Percentiles rank a stretch among this genome's conserved stretches.
Evolutionary conservation across 2,888 invertebrate genomes (phyloP).

Genomic region (Gastrophysa polygoni): DNA sequence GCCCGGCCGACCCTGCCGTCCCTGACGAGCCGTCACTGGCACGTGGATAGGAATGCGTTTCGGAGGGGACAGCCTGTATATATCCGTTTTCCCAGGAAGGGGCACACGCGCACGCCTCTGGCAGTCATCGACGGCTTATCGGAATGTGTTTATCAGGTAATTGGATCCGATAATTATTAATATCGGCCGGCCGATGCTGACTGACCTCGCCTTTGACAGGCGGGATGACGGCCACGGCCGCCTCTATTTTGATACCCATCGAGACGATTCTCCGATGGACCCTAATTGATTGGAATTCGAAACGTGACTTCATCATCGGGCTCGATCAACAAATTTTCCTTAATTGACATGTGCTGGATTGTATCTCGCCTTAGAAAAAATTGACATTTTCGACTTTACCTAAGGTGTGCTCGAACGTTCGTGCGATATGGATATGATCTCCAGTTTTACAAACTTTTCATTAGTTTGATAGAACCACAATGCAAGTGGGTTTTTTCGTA

Average conservation of each 20-base stretch:
- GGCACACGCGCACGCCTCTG: background rate
- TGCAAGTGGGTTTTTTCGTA: too few relatives aligned
- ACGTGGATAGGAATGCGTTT: too few relatives aligned
- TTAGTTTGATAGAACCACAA: too few relatives aligned
- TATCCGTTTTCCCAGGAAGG: too few relatives aligned
- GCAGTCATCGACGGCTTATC: slow-evolving; percentile 36
- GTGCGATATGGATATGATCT: too few relatives aligned
- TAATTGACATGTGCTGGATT: background rate
- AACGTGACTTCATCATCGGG: background rate
- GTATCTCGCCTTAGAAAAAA: too few relatives aligned
- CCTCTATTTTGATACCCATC: slow-evolving; percentile 33
- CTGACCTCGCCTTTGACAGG: slow-evolving; percentile 36
- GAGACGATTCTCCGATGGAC: background rate
- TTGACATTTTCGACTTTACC: too few relatives aligned
- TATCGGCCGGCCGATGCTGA: slow-evolving; percentile 31
- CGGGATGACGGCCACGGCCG: slow-evolving; percentile 29
- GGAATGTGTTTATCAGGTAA: slow-evolving; percentile 47
- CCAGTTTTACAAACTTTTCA: too few relatives aligned
- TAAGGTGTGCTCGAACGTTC: too few relatives aligned
- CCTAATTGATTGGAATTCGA: background rate
- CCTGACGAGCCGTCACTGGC: too few relatives aligned
- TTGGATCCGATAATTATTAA: slow-evolving; percentile 47
- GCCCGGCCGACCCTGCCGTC: too few relatives aligned
- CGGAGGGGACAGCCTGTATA: too few relatives aligned
- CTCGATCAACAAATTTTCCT: background rate